Conservation (phyloP, 1,140 invertebrate species). For the Rhysida immarginata region DNA sequence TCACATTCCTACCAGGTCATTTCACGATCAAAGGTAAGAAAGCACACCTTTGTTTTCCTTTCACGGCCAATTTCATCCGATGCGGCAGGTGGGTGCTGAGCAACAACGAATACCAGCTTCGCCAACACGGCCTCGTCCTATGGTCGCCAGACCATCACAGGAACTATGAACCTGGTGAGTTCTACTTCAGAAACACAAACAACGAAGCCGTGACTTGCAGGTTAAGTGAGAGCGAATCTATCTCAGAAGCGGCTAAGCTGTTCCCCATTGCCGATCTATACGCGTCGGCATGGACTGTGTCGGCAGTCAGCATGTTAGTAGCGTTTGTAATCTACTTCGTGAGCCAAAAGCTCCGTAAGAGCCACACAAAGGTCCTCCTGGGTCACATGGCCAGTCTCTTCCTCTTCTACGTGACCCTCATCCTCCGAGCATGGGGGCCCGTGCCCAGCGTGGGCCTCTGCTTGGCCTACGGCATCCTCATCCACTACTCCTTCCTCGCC, state of each 20-base stretch:
- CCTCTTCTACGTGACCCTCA: conserved; percentile 1
- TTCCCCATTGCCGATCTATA: neutral
- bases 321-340: neutral
- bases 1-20: neutral
- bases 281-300: neutral
- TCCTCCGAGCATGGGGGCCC: neutral
- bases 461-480: conserved; percentile 18
- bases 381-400: conserved; percentile 6
- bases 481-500: conserved; percentile 28
- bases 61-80: neutral
- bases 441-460: neutral
- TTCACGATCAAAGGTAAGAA: neutral
- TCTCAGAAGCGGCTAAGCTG: neutral
- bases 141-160: neutral
- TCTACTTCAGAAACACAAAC: neutral
- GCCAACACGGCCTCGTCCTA: neutral
- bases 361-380: neutral
- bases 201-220: neutral
- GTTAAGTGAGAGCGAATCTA: too few species aligned
- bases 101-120: neutral
- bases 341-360: neutral
- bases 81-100: neutral
- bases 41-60: neutral
- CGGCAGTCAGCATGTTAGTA: neutral
- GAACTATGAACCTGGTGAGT: neutral